Evolutionary conservation across 2,113 vertebrate species (phyloP), one percentile per base, ranked within the genome.

Genomic region (Grantiella picta): DNA sequence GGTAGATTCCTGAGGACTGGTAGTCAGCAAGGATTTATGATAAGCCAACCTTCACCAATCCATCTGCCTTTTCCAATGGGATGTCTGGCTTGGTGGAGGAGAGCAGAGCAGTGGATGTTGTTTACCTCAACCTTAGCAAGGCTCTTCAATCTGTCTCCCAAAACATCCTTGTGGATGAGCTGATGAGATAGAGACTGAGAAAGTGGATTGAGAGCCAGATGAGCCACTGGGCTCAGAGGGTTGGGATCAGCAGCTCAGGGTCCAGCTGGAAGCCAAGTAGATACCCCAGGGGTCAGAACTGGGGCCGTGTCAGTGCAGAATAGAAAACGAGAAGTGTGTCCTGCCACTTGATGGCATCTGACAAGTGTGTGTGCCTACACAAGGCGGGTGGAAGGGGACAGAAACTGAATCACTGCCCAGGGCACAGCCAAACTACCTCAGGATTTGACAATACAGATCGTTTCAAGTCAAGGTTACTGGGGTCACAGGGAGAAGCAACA

Each of bases 391-490:
- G 76, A 76, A 95, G 28, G 66, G 49, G 7, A 17, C 59, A 86
- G 53, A 70, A 60, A 33, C 35, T 24, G 76, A 47, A 63, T 25
- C 0, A 1, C 40, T 75, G 57, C 57, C 72, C 56, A 50, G 57
- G 64, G 35, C 45, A 56, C 60, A 75, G 35, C 25, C 33, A 57
- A 40, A 82, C 60, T 69, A 75, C 73, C 53, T 91, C 57, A 66
- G 81, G 61, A 42, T 54, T 88, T 54, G 77, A 50, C 59, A 83
- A 9, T 53, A 71, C 18, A 70, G 60, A 45, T 60, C 57, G 83
- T 77, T 94, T 71, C 57, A 63, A 80, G 54, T 66, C 21, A 86
- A 77, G 79, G 72, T 90, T 87, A 57, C 68, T 69, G 22, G 27
- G 66, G 35, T 76, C 64, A 61, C 9, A 22, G 33, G 18, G 33